These are phyloP conservation scores for Pollenia amentaria DNA, from an alignment of 2,888 invertebrate genomes.

Conservation along the genomic window DNA sequence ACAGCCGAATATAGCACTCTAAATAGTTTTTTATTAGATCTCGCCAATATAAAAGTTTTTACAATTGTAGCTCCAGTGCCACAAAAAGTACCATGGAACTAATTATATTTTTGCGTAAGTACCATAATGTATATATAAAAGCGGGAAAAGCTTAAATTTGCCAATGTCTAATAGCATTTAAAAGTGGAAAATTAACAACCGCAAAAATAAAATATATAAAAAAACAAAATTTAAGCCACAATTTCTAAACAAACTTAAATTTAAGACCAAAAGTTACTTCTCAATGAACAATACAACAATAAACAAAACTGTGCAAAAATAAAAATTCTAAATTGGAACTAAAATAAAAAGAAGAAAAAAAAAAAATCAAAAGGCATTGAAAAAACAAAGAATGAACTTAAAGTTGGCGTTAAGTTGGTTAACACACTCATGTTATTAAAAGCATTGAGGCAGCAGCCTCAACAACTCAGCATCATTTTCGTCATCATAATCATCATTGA, in stretches of 20 bases:
- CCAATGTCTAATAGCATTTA: conserved; percentile 15
- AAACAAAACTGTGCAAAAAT: conserved; percentile 17
- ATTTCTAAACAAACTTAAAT: conserved; percentile 19
- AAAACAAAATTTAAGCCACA: conserved; percentile 14
- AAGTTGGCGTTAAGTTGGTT: conserved; percentile 72
- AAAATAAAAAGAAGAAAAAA: conserved; percentile 8
- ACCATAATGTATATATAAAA: neutral
- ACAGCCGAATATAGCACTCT: no score
- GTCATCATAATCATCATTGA: conserved; percentile 36
- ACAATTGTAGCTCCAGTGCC: no score
- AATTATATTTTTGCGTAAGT: neutral
- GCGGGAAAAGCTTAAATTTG: conserved; percentile 44
- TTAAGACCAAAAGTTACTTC: conserved; percentile 6
- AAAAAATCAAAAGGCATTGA: neutral
- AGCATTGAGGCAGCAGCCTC: conserved; percentile 48
- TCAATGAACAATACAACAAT: conserved; percentile 41
- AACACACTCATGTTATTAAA: conserved; percentile 70
- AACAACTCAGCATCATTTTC: conserved; percentile 41
- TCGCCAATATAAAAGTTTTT: no score
- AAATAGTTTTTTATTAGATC: no score
- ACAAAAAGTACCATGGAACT: neutral
- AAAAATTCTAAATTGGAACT: conserved; percentile 15
- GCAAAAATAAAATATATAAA: neutral
- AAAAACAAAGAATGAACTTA: conserved; percentile 40
- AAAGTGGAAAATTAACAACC: conserved; percentile 5